Conservation (phyloP, 2,113 vertebrate species). For the Cairina moschata region DNA sequence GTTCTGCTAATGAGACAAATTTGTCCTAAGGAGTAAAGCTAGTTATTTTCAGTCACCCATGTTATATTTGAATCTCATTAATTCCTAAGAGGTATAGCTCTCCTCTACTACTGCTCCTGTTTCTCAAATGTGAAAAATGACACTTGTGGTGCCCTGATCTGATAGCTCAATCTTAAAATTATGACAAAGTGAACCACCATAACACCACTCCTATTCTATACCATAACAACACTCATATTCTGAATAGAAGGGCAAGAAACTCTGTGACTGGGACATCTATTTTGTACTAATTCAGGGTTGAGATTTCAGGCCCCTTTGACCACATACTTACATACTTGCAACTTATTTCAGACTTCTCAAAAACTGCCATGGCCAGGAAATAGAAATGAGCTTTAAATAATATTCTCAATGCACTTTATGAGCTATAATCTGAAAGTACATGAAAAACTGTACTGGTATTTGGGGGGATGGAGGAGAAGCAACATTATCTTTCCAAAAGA, state of each 20-base stretch:
- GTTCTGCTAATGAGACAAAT: background rate
- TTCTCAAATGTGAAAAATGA: background rate
- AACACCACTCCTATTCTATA: background rate
- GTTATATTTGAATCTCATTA: background rate
- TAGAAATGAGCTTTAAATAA: background rate
- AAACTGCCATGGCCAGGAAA: background rate
- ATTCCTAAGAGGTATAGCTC: background rate
- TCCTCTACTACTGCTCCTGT: background rate
- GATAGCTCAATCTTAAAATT: background rate
- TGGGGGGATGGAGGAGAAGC: background rate
- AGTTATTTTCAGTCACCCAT: constrained; percentile 1
- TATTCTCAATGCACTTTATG: background rate
- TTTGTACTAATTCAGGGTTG: background rate
- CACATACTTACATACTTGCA: background rate
- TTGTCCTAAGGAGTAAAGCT: background rate
- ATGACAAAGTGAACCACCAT: background rate
- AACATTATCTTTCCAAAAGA: background rate
- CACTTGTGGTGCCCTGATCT: background rate
- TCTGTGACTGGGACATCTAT: background rate
- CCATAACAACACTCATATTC: background rate
- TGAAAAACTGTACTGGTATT: background rate
- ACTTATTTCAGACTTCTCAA: background rate
- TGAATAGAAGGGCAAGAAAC: background rate
- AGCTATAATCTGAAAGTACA: background rate
- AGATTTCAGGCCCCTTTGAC: background rate